phyloP scores from a whole-genome alignment of 2,113 vertebrate genomes.

The Copsychus sechellarum region DNA sequence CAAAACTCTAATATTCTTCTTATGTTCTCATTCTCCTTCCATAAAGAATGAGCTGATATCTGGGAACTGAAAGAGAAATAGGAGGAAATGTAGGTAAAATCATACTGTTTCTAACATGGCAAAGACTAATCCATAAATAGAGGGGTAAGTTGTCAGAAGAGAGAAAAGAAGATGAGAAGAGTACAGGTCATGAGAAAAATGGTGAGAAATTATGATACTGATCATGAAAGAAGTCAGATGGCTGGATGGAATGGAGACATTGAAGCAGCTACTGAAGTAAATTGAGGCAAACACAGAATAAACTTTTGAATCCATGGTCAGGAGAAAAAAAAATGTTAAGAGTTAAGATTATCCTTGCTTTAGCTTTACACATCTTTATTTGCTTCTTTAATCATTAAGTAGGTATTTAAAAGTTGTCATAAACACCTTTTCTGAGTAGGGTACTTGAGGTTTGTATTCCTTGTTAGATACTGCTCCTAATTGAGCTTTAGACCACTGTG shows the following conservation, averaged over 20 bases:
- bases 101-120: background rate
- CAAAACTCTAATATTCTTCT: background rate
- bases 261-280: background rate
- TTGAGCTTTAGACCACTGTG: background rate
- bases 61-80: background rate
- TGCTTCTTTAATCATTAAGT: too few species aligned
- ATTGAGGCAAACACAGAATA: background rate
- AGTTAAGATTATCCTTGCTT: too few species aligned
- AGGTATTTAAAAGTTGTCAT: background rate
- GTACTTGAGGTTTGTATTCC: background rate
- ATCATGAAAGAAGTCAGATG: background rate
- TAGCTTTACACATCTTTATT: too few species aligned
- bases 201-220: background rate
- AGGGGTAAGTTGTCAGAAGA: background rate
- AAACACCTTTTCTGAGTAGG: background rate
- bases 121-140: background rate
- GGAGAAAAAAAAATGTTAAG: background rate
- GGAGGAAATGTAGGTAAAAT: background rate
- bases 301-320: background rate
- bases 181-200: background rate
- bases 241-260: background rate
- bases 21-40: background rate
- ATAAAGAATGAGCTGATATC: background rate
- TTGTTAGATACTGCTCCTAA: background rate
- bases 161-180: background rate